phyloP scores from a whole-genome alignment of 2,797 vertebrate species.

The Acanthopagrus latus region DNA sequence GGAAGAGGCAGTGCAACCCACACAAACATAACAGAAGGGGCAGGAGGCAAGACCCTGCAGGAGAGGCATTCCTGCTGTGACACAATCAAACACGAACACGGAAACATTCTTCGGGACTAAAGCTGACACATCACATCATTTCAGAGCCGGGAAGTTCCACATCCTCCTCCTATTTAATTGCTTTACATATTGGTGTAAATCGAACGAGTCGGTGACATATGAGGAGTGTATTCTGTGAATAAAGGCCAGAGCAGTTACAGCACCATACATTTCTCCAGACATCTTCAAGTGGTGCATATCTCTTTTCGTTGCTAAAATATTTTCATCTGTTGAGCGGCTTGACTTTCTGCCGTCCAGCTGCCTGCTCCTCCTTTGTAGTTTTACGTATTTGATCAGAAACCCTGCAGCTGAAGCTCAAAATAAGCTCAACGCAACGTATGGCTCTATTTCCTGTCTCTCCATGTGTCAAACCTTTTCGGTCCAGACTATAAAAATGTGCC shows the following conservation, averaged over 20 bases:
- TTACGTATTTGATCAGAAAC: conserved; percentile 44
- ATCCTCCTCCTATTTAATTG: not conserved
- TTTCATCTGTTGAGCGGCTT: conserved; percentile 3
- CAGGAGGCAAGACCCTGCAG: conserved; percentile 76
- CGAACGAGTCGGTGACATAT: not conserved
- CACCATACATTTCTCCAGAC: not conserved
- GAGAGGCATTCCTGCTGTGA: conserved; percentile 75
- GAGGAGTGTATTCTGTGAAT: not conserved
- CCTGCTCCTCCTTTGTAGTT: conserved; percentile 44
- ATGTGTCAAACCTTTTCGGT: conserved; percentile 47
- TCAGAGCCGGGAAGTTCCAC: conserved; percentile 17
- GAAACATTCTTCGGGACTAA: conserved; percentile 56
- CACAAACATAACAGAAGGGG: conserved; percentile 57
- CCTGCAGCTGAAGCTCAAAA: conserved; percentile 21
- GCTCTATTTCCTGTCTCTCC: conserved; percentile 20
- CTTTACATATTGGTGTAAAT: conserved; percentile 24
- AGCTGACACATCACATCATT: conserved; percentile 60
- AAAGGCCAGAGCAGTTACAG: not conserved
- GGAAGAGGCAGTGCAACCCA: conserved; percentile 49
- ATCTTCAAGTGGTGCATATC: not conserved
- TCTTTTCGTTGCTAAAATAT: not conserved
- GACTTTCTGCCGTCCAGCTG: conserved; percentile 58
- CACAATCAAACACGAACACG: conserved; percentile 56
- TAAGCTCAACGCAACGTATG: conserved; percentile 26
- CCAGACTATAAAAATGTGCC: conserved; percentile 38